Evolutionary conservation across 1,140 invertebrate genomes (phyloP).

Genomic region (Ridgeia piscesae): DNA sequence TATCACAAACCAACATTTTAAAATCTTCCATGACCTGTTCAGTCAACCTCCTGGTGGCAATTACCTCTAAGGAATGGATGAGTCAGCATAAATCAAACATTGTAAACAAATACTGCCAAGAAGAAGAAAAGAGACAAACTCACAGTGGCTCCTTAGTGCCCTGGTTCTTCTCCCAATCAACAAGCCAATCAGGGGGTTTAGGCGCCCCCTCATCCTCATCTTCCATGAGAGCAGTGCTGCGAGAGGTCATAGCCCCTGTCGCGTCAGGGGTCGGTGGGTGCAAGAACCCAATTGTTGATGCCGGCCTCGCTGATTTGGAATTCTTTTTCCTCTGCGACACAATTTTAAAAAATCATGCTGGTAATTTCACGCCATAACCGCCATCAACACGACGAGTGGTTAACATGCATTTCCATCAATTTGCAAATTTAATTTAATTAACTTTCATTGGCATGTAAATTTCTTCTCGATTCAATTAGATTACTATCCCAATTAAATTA

Average conservation of each 20-base stretch:
- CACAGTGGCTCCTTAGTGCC: not conserved
- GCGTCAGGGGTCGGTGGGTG: conserved; percentile 29
- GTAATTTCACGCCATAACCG: not conserved
- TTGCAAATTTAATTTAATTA: no score
- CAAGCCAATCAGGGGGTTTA: conserved; percentile 17
- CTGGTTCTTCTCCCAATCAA: conserved; percentile 1
- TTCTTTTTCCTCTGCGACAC: conserved; percentile 29
- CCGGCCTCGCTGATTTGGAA: conserved; percentile 36
- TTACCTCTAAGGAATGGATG: no score
- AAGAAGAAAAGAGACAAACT: not conserved
- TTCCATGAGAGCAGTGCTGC: conserved; percentile 35
- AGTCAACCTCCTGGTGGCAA: no score
- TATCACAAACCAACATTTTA: no score
- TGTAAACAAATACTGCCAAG: no score
- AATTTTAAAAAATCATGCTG: not conserved
- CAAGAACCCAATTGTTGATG: conserved; percentile 46
- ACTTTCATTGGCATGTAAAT: no score
- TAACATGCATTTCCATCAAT: no score
- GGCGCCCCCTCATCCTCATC: not conserved
- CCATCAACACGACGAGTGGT: not conserved
- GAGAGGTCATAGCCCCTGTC: conserved; percentile 14
- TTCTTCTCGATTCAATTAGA: no score
- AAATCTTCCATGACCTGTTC: no score
- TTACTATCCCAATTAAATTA: no score
- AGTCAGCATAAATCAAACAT: no score